Conservation (phyloP, 2,113 vertebrate genomes). For the Hemibagrus wyckioides region DNA sequence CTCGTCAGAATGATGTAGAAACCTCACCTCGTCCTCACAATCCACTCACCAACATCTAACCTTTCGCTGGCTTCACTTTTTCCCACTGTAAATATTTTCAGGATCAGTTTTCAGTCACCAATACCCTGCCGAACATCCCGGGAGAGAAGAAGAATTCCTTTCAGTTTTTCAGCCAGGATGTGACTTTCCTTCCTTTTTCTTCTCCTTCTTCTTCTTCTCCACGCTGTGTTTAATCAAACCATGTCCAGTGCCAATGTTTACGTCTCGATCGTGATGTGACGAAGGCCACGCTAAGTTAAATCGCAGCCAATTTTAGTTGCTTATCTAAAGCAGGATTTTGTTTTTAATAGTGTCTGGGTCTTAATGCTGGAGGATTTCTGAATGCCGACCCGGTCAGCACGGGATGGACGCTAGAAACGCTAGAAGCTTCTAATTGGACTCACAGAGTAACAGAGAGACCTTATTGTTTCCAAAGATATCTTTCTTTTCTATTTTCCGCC, state of each 20-base stretch:
- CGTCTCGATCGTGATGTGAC: not conserved
- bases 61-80: slow-evolving; percentile 5
- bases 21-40: slow-evolving; percentile 3
- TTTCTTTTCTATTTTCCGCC: slow-evolving; percentile 6
- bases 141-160: slow-evolving; percentile 60
- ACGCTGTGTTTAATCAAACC: not conserved
- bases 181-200: slow-evolving; percentile 38
- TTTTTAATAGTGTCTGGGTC: slow-evolving; percentile 29
- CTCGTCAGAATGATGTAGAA: not conserved
- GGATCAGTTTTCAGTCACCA: slow-evolving; percentile 63
- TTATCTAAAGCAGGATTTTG: slow-evolving; percentile 13
- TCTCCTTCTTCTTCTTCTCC: not conserved
- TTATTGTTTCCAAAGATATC: slow-evolving; percentile 15
- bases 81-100: slow-evolving; percentile 69
- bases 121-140: slow-evolving; percentile 57
- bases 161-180: slow-evolving; percentile 51
- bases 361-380: slow-evolving; percentile 10
- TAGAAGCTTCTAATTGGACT: slow-evolving; percentile 21
- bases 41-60: slow-evolving; percentile 12
- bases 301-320: not conserved
- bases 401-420: slow-evolving; percentile 6
- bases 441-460: slow-evolving; percentile 30
- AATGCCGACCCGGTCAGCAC: slow-evolving; percentile 19
- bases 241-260: not conserved
- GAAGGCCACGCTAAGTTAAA: not conserved